Base-by-base conservation (phyloP, 2,113 vertebrate species). In the Atractosteus spatula region DNA sequence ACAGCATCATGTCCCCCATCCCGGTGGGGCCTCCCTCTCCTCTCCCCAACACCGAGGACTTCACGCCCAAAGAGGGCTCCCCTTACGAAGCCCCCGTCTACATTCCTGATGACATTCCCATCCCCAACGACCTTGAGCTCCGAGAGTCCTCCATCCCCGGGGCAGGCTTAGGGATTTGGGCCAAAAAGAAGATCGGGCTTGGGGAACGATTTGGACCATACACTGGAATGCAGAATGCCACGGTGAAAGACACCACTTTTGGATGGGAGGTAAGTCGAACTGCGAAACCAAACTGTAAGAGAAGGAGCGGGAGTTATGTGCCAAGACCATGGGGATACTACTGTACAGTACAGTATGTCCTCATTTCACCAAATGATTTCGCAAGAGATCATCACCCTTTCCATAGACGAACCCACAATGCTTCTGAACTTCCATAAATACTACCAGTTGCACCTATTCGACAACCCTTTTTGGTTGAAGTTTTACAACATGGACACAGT, bases 91-190 rank as follows among this genome's bases (percentile, higher is more conserved):
- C 96, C 64, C 96, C 97, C 0, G 97, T 99, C 93, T 99, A 98
- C 95, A 98, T 99, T 93, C 96, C 97, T 0, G 97, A 99, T 55
- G 97, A 99, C 92, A 98, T 99, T 93, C 96, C 96, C 76, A 92
- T 99, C 86, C 97, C 97, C 7, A 80, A 91, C 3, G 95, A 98
- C 84, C 95, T 99, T 83, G 97, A 99, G 89, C 94, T 99, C 79
- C 91, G 96, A 16, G 97, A 99, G 88, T 99, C 97, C 74, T 98
- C 97, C 45, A 86, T 98, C 77, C 97, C 96, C 0, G 97, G 97
- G 10, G 95, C 96, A 1, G 97, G 96, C 80, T 93, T 99, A 75
- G 97, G 97, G 64, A 91, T 99, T 75, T 99, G 97, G 97, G 95
- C 96, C 89, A 97, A 94, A 89, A 91, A 90, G 84, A 94, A 82